phyloP scores from a whole-genome alignment of 2,113 vertebrate species.

The Lagopus leucura region DNA sequence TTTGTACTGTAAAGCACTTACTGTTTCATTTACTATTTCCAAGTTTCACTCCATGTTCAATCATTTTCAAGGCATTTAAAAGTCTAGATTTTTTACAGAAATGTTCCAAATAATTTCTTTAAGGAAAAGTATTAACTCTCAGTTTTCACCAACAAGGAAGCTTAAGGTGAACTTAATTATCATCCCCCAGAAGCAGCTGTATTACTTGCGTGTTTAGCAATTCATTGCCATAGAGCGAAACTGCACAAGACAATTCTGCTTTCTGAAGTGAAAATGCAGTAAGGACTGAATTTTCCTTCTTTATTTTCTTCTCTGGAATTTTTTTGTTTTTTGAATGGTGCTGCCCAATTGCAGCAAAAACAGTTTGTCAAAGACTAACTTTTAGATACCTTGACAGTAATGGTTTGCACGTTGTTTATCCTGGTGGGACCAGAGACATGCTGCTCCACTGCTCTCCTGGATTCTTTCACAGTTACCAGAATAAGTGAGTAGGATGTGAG shows the following conservation, averaged over 20 bases:
- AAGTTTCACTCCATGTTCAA: background rate
- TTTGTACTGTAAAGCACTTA: no score
- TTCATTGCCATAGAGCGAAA: background rate
- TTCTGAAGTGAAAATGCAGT: background rate
- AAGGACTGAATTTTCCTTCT: background rate
- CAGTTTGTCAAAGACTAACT: background rate
- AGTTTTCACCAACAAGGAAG: background rate
- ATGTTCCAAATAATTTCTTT: background rate
- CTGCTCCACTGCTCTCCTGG: conserved; percentile 77
- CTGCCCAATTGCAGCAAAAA: background rate
- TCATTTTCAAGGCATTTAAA: background rate
- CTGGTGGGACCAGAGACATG: conserved; percentile 58
- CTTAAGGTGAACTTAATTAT: background rate
- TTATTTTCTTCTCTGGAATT: background rate
- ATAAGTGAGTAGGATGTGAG: conserved; percentile 79
- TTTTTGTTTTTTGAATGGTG: background rate
- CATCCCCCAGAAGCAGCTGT: background rate
- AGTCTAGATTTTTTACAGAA: background rate
- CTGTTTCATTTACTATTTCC: background rate
- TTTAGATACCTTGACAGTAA: conserved; percentile 81
- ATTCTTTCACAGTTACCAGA: conserved; percentile 76
- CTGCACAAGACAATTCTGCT: background rate
- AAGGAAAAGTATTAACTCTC: background rate
- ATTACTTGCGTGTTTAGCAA: background rate
- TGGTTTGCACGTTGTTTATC: conserved; percentile 75